A percentile compares a stretch with the other conserved stretches of the same genome.
These are phyloP conservation scores for Drosophila sordidula DNA, from an alignment of 2,888 invertebrate genomes.

Conservation along the genomic window DNA sequence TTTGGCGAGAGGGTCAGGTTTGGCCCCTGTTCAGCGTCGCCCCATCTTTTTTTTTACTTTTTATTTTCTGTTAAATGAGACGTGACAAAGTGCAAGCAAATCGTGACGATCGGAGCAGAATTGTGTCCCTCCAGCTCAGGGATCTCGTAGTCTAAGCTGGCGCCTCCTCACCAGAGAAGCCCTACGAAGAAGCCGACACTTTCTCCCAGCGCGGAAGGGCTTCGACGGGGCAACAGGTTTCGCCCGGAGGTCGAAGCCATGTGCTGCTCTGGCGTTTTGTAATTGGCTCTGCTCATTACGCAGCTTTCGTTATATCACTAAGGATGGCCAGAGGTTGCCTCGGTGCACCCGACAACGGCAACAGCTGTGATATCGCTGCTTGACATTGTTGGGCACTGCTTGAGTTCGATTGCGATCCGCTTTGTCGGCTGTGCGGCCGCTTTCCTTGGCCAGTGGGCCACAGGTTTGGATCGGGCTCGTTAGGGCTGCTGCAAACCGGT, in stretches of 20 bases:
- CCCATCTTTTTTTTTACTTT: conserved; percentile 11
- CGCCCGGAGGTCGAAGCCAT: conserved; percentile 58
- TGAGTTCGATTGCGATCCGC: conserved; percentile 1
- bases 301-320: conserved; percentile 73
- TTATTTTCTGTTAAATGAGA: conserved; percentile 62
- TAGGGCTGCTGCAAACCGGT: conserved; percentile 68
- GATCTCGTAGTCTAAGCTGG: conserved; percentile 41
- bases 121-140: neutral
- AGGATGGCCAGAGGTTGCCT: conserved; percentile 50
- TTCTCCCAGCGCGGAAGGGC: conserved; percentile 63
- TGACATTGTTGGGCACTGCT: neutral
- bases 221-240: conserved; percentile 68
- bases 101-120: conserved; percentile 32
- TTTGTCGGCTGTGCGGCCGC: conserved; percentile 33
- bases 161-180: conserved; percentile 60
- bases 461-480: conserved; percentile 45
- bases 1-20: conserved; percentile 43
- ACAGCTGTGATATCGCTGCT: conserved; percentile 10
- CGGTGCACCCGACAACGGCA: conserved; percentile 36
- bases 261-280: conserved; percentile 51
- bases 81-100: conserved; percentile 68
- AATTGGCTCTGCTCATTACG: conserved; percentile 74
- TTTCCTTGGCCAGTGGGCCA: conserved; percentile 67
- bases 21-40: conserved; percentile 23
- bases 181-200: conserved; percentile 60